Percentiles rank a stretch among this genome's conserved stretches.
Conservation (phyloP, 1,140 invertebrate species). For the Orchestia grillus region DNA sequence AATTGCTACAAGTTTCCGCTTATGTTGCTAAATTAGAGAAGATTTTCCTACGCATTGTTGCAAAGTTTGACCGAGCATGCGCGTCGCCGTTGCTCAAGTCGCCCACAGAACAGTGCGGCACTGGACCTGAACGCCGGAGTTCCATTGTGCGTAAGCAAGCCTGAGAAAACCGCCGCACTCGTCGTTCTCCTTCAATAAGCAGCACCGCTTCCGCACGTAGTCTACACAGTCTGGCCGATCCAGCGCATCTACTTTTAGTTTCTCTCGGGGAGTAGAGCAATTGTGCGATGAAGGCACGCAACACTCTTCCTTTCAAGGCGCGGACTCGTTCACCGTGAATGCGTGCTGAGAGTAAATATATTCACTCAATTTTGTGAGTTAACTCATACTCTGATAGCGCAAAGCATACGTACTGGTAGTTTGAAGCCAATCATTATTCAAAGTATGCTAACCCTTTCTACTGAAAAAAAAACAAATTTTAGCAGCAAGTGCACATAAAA, state of each 20-base stretch:
- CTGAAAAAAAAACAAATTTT: too few relatives aligned
- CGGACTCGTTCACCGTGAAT: too few relatives aligned
- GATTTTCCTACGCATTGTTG: neutral
- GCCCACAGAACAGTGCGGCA: neutral
- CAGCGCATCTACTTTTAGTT: neutral
- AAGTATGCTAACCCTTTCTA: too few relatives aligned
- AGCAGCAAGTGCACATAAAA: too few relatives aligned
- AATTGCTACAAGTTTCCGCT: neutral
- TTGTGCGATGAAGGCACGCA: too few relatives aligned
- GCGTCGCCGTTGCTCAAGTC: neutral
- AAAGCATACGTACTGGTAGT: too few relatives aligned
- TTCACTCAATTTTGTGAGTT: too few relatives aligned
- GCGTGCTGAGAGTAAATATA: too few relatives aligned
- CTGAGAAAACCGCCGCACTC: neutral
- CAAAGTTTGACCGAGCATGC: neutral
- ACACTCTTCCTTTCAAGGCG: too few relatives aligned
- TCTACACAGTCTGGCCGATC: neutral
- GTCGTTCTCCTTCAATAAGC: neutral
- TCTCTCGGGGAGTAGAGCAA: too few relatives aligned
- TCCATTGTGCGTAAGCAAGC: neutral
- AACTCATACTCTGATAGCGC: too few relatives aligned
- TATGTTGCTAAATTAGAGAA: neutral
- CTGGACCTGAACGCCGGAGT: neutral
- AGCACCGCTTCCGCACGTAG: neutral
- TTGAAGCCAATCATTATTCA: too few relatives aligned